A percentile compares a stretch with the other conserved stretches of the same genome.
Conservation (phyloP, 2,888 invertebrate genomes). For the Lutraria lutraria region DNA sequence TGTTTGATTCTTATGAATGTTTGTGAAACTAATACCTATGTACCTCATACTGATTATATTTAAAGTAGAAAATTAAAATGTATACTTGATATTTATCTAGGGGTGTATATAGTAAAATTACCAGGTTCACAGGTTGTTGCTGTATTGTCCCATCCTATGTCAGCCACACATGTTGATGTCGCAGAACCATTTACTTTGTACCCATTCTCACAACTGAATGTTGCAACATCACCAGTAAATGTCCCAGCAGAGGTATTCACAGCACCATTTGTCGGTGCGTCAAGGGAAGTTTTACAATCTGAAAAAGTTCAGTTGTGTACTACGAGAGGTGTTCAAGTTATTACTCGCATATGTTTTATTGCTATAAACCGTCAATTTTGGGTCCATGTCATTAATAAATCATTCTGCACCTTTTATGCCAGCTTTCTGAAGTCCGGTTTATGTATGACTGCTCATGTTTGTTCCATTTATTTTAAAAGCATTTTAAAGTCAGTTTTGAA, state of each 20-base stretch:
- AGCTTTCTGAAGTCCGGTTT: not conserved
- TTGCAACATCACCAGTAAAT: conserved; percentile 22
- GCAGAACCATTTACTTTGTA: conserved; percentile 29
- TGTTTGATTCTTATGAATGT: too few species aligned
- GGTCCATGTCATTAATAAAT: conserved; percentile 1
- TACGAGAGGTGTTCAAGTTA: too few species aligned
- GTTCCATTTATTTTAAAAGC: not conserved
- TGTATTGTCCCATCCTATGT: conserved; percentile 34
- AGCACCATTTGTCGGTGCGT: conserved; percentile 49
- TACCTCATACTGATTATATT: too few species aligned
- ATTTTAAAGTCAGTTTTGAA: too few species aligned
- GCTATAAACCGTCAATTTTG: too few species aligned
- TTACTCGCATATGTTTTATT: too few species aligned
- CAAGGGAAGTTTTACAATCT: conserved; percentile 53
- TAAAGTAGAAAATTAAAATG: too few species aligned
- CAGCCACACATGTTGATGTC: conserved; percentile 31
- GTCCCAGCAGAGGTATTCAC: conserved; percentile 45
- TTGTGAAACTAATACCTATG: too few species aligned
- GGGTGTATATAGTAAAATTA: too few species aligned
- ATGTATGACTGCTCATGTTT: not conserved
- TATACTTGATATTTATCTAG: too few species aligned
- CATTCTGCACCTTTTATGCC: not conserved
- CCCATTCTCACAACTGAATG: conserved; percentile 46
- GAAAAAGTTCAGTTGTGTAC: not conserved
- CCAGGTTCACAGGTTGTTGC: conserved; percentile 42